A percentile compares a stretch with the other conserved stretches of the same genome.
These are phyloP conservation scores for Platysternon megacephalum DNA, from an alignment of 2,113 vertebrate species.

Conservation along the genomic window DNA sequence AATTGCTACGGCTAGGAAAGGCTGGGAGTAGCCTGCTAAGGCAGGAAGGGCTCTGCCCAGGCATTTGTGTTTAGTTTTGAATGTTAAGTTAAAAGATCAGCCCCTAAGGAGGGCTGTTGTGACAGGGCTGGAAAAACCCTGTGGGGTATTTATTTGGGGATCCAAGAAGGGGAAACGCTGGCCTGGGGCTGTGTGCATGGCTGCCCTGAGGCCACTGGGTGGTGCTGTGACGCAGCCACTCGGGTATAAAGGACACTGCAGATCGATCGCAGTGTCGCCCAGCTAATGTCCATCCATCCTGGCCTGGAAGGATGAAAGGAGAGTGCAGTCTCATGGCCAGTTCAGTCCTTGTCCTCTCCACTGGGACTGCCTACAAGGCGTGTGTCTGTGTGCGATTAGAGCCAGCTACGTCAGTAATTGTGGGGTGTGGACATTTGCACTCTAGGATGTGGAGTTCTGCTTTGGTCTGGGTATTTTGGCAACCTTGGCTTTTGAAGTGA, in stretches of 20 bases:
- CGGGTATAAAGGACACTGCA: background rate
- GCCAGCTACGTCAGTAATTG: no score
- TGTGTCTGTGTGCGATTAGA: no score
- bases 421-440: background rate
- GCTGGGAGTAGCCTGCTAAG: background rate
- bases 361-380: background rate
- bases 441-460: background rate
- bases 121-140: background rate
- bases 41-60: background rate
- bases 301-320: background rate
- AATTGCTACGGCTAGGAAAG: background rate
- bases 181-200: background rate
- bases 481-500: background rate
- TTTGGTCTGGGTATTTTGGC: background rate
- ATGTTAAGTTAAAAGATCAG: background rate
- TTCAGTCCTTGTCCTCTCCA: background rate
- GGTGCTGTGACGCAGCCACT: background rate
- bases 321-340: background rate
- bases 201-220: background rate
- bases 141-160: background rate
- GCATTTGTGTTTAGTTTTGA: background rate
- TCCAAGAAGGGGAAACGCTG: background rate
- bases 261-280: background rate
- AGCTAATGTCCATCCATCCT: background rate
- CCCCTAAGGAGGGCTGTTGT: background rate